phyloP scores from a whole-genome alignment of 2,797 vertebrate species.

The Mormyrops attenuatus region DNA sequence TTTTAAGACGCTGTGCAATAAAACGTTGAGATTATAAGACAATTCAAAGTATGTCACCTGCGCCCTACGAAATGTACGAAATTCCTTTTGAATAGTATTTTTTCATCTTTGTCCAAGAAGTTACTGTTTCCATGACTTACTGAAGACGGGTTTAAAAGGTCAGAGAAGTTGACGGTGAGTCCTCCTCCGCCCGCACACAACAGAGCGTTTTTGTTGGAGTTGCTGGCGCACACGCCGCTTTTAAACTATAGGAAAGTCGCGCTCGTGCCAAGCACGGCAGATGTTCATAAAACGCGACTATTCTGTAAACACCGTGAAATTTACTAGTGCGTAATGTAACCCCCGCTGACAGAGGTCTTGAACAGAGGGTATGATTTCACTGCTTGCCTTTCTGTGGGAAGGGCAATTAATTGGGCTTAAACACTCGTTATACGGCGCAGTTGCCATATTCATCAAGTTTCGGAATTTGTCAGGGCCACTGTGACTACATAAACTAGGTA shows the following conservation, averaged over 20 bases:
- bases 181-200: conserved; percentile 42
- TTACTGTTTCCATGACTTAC: conserved; percentile 17
- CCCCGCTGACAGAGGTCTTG: conserved; percentile 48
- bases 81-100: background rate
- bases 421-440: background rate
- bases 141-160: conserved; percentile 40
- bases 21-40: background rate
- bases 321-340: conserved; percentile 53
- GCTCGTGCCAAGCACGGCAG: conserved; percentile 56
- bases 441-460: conserved; percentile 16
- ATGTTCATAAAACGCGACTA: conserved; percentile 60
- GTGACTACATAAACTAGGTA: background rate
- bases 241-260: conserved; percentile 50
- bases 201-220: conserved; percentile 47
- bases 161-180: conserved; percentile 46
- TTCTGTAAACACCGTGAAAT: conserved; percentile 61
- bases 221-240: conserved; percentile 37
- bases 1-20: background rate
- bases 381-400: conserved; percentile 40
- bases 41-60: conserved; percentile 8
- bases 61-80: background rate
- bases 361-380: conserved; percentile 44
- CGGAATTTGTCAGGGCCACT: background rate
- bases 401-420: conserved; percentile 7
- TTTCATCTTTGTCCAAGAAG: conserved; percentile 7